Base-by-base conservation (phyloP, 2,113 vertebrate species). In the Phoenicopterus ruber region DNA sequence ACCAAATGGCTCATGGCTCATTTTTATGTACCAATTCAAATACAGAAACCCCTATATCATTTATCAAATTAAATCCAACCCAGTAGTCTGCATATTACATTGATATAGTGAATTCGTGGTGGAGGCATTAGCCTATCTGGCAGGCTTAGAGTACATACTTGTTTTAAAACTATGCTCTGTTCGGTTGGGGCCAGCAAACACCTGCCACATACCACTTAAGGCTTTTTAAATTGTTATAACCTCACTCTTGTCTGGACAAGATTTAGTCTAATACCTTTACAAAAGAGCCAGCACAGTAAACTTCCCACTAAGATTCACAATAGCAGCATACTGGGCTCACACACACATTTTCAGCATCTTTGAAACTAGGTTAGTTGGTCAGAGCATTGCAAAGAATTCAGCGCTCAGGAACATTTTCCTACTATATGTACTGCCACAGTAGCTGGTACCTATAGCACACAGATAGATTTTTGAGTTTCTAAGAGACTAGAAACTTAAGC, bases 381-480 rank as follows among this genome's bases (percentile, higher is more conserved):
- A 74, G 15, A 77, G 63, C 59, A 46, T 0, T 0, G 32, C 71
- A 57, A 61, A 50, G 24, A 18, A 31, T 11, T 47, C 2, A 13
- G 29, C 6, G 16, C 29, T 2, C 1, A 6, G 16, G 25, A 32
- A 38, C 19, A n/a, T 22, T 14, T 42, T 24, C 31, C 34, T 26
- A 13, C 40, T 3, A 7, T 0, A 9, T 1, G 6, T 1, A 25
- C 57, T 55, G 74, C 71, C 18, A 7, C 58, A 38, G 17, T 2
- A 57, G 21, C 49, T 47, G 42, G 65, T 8, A 12, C 36, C 46
- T 36, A 21, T 4, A 18, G 24, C 4, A 31, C 10, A 20, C 17
- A 69, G 21, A 44, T 2, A 36, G 22, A 24, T n/a, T 28, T 57
- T 4, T 7, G 47, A 76, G 81, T 2, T 63, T 44, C 74, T 49